A percentile compares a stretch with the other conserved stretches of the same genome.
phyloP scores from a whole-genome alignment of 2,797 vertebrate genomes.

The Sciurus vulgaris region DNA sequence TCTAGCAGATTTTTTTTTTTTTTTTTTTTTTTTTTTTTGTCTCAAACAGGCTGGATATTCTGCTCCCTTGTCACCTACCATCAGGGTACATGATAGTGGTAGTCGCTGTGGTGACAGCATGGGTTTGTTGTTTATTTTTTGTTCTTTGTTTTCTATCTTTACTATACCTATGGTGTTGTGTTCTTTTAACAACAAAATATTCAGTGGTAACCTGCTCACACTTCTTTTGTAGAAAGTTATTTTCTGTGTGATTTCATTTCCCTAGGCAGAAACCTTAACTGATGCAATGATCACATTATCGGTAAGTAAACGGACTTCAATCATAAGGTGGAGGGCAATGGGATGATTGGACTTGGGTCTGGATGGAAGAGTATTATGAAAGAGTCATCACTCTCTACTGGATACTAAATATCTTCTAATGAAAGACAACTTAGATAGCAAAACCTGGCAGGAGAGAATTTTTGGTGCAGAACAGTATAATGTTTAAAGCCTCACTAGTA shows the following conservation, averaged over 20 bases:
- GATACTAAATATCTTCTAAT: background rate
- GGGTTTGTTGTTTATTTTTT: background rate
- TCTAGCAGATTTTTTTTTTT: background rate
- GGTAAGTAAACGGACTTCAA: background rate
- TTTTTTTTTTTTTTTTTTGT: background rate
- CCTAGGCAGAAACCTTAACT: background rate
- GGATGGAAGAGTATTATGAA: background rate
- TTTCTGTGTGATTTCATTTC: constrained; percentile 11
- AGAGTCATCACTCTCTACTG: background rate
- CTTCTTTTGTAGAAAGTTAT: background rate
- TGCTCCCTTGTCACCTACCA: background rate
- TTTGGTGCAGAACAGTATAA: background rate
- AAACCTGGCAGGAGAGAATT: background rate
- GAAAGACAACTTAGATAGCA: background rate
- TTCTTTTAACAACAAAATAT: background rate
- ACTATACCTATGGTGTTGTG: background rate
- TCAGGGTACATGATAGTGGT: background rate
- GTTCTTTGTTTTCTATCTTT: background rate
- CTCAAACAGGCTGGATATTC: background rate
- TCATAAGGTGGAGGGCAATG: background rate
- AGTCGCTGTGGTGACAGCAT: background rate
- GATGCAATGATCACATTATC: background rate
- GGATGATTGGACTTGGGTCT: background rate
- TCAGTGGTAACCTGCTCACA: background rate
- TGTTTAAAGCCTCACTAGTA: background rate